These are phyloP conservation scores for Nomada hirtipes DNA, from an alignment of 2,888 invertebrate genomes.

Conservation along the genomic window DNA sequence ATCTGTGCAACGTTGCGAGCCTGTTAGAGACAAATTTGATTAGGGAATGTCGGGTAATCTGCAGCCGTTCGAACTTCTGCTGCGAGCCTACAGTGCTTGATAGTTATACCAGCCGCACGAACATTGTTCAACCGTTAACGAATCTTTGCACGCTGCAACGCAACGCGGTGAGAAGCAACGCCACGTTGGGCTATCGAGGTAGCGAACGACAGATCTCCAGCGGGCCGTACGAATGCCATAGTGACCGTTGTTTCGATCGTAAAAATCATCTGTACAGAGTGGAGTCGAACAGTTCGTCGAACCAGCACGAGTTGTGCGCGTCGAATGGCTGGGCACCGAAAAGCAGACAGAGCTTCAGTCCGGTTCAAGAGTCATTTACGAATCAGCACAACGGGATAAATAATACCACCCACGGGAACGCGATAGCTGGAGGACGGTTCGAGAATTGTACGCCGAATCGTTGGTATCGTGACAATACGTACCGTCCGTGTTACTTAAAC, in stretches of 20 bases:
- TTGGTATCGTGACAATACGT: constrained; percentile 18
- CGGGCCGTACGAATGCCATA: neutral
- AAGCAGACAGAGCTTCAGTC: neutral
- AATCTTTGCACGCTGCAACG: constrained; percentile 13
- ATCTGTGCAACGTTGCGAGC: constrained; percentile 6
- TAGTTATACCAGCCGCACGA: neutral
- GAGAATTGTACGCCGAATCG: constrained; percentile 14
- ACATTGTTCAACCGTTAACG: neutral
- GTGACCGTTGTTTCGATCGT: neutral
- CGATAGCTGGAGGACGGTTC: constrained; percentile 13
- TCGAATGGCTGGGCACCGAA: neutral
- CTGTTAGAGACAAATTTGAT: neutral
- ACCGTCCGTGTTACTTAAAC: constrained; percentile 31
- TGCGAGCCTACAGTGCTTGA: neutral
- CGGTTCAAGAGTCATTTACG: constrained; percentile 14
- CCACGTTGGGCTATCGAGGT: neutral
- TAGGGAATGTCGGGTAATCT: neutral
- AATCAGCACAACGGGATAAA: constrained; percentile 27
- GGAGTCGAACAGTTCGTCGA: neutral
- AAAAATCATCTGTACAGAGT: neutral
- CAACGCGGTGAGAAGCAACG: neutral
- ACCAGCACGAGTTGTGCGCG: constrained; percentile 1
- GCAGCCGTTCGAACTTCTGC: no score
- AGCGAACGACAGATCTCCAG: neutral
- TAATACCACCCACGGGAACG: constrained; percentile 1